Evolutionary conservation across 2,797 vertebrate species (phyloP).

Genomic region (Pempheris klunzingeri): DNA sequence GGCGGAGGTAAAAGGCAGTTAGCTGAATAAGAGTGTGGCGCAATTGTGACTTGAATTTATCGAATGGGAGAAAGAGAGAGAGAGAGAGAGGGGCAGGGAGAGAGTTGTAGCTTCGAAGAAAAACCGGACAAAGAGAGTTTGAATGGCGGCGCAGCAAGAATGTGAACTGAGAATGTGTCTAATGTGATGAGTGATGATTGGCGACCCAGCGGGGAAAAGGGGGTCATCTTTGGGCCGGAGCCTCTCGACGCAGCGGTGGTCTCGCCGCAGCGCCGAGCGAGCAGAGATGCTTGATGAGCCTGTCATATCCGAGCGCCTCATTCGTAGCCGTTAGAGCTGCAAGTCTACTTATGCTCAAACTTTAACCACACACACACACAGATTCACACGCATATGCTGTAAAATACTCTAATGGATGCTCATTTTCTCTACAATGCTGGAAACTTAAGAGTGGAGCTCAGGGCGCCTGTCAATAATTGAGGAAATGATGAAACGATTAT

Average conservation of each 20-base stretch:
- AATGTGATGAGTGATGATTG: constrained; percentile 61
- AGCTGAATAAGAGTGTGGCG: constrained; percentile 8
- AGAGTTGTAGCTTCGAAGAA: not conserved
- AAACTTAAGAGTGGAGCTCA: constrained; percentile 56
- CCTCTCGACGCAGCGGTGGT: constrained; percentile 45
- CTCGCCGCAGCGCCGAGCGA: constrained; percentile 3
- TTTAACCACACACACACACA: constrained; percentile 22
- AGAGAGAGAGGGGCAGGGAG: not conserved
- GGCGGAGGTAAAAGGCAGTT: constrained; percentile 15
- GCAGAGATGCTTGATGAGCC: constrained; percentile 55
- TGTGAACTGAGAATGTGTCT: constrained; percentile 20
- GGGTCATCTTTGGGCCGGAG: constrained; percentile 58
- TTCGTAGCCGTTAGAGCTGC: constrained; percentile 27
- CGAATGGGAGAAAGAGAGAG: not conserved
- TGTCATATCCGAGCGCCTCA: constrained; percentile 46
- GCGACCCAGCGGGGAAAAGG: constrained; percentile 42
- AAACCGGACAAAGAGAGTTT: constrained; percentile 26
- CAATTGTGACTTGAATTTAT: constrained; percentile 3
- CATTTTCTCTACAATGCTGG: constrained; percentile 59
- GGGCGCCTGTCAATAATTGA: constrained; percentile 66
- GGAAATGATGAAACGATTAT: constrained; percentile 74
- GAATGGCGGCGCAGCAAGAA: constrained; percentile 10
- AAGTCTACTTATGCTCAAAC: constrained; percentile 51
- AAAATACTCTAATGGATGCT: constrained; percentile 58
- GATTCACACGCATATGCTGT: not conserved